phyloP scores from a whole-genome alignment of 2,888 invertebrate genomes.

The Boloria selene region DNA sequence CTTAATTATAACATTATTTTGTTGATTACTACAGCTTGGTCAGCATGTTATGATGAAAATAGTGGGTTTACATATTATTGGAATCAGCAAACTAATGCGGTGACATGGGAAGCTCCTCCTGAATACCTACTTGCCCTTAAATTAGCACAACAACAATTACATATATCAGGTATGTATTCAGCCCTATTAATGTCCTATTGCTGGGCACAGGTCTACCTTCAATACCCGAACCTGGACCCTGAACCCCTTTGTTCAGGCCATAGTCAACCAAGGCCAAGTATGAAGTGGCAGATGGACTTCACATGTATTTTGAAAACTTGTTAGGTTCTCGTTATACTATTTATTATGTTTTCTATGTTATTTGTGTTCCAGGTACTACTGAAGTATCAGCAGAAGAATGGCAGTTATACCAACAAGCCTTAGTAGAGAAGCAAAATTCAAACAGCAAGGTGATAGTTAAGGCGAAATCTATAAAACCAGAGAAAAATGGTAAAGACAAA shows the following conservation, averaged over 20 bases:
- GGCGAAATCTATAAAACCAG: conserved; percentile 40
- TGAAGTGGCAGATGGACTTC: too few species aligned
- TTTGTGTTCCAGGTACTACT: conserved; percentile 54
- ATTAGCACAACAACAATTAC: conserved; percentile 69
- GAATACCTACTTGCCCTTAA: conserved; percentile 74
- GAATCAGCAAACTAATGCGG: conserved; percentile 83
- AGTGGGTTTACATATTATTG: conserved; percentile 84
- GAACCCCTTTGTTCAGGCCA: too few species aligned
- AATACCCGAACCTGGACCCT: too few species aligned
- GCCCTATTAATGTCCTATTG: too few species aligned
- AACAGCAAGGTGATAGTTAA: conserved; percentile 52
- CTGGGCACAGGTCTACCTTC: too few species aligned
- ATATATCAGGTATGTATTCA: conserved; percentile 54
- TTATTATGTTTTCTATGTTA: not conserved
- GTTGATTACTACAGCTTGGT: conserved; percentile 73
- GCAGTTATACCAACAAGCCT: conserved; percentile 73
- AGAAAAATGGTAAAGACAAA: conserved; percentile 42
- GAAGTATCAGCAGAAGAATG: conserved; percentile 76
- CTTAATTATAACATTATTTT: not conserved
- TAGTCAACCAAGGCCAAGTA: too few species aligned
- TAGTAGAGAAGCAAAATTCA: conserved; percentile 66
- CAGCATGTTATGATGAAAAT: conserved; percentile 82
- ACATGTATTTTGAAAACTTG: too few species aligned
- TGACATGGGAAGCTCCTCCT: conserved; percentile 84
- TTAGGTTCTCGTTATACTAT: too few species aligned